Percentiles rank a stretch among this genome's conserved stretches.
These are phyloP conservation scores for Mus spicilegus DNA, from an alignment of 2,113 vertebrate genomes.

Conservation along the genomic window DNA sequence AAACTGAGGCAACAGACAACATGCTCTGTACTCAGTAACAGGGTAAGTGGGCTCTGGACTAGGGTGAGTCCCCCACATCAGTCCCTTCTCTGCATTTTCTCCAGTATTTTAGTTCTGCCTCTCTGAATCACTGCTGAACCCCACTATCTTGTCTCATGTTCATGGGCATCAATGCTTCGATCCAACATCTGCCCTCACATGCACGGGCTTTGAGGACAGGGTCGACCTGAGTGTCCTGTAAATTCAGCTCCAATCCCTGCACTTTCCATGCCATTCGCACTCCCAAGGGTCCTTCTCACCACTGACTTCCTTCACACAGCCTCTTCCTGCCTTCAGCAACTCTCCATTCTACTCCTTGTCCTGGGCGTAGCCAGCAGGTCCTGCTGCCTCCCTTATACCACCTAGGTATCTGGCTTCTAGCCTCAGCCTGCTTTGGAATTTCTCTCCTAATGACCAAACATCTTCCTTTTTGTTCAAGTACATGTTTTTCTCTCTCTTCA, in stretches of 20 bases:
- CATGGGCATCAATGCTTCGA: neutral
- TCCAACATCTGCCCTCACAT: neutral
- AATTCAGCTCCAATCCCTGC: neutral
- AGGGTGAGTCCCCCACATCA: neutral
- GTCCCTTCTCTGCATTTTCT: neutral
- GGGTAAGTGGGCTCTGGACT: neutral
- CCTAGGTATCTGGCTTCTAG: neutral
- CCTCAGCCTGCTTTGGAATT: neutral
- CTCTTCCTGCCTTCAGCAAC: constrained; percentile 1
- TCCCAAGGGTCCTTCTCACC: neutral
- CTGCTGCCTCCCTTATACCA: neutral
- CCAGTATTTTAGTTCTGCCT: neutral
- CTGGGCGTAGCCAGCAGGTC: neutral
- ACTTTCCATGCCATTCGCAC: neutral
- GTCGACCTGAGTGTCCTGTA: neutral
- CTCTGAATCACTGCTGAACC: neutral
- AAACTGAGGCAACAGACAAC: constrained; percentile 58
- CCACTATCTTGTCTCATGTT: neutral
- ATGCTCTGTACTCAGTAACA: neutral
- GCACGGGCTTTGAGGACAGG: neutral
- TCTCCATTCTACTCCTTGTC: neutral
- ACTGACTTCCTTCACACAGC: neutral
- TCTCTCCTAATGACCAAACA: neutral
- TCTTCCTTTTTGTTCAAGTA: neutral
- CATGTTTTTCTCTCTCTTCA: neutral